These are phyloP conservation scores for Drosophila kuntzei DNA, from an alignment of 2,888 invertebrate species.

Conservation along the genomic window DNA sequence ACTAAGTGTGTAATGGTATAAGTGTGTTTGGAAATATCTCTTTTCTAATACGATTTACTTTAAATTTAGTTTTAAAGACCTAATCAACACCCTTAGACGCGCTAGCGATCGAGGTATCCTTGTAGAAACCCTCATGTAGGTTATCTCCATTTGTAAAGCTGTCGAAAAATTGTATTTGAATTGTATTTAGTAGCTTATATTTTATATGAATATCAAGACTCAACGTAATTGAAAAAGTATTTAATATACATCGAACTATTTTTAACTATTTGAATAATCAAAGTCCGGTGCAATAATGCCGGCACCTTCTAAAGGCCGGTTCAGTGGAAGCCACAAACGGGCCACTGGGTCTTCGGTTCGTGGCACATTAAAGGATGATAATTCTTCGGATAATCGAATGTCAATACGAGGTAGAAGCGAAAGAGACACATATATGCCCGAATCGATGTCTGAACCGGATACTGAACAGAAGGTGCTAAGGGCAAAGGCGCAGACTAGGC, in stretches of 20 bases:
- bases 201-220: background rate
- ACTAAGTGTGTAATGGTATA: too few species aligned
- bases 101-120: too few species aligned
- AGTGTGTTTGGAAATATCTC: too few species aligned
- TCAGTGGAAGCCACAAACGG: background rate
- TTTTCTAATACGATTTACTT: too few species aligned
- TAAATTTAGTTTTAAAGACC: too few species aligned
- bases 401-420: background rate
- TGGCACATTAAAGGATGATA: accelerated
- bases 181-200: conserved; percentile 2
- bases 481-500: background rate
- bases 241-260: background rate
- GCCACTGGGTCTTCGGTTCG: background rate
- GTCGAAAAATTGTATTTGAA: background rate
- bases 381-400: background rate
- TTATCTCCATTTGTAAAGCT: too few species aligned
- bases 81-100: too few species aligned
- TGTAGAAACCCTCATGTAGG: too few species aligned
- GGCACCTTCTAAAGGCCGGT: background rate
- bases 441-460: background rate
- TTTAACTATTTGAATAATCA: background rate
- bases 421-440: conserved; percentile 28
- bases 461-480: background rate
- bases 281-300: conserved; percentile 27
- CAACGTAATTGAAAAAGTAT: background rate